phyloP scores from a whole-genome alignment of 2,888 invertebrate species.

The Coelogynopora nodosa region DNA sequence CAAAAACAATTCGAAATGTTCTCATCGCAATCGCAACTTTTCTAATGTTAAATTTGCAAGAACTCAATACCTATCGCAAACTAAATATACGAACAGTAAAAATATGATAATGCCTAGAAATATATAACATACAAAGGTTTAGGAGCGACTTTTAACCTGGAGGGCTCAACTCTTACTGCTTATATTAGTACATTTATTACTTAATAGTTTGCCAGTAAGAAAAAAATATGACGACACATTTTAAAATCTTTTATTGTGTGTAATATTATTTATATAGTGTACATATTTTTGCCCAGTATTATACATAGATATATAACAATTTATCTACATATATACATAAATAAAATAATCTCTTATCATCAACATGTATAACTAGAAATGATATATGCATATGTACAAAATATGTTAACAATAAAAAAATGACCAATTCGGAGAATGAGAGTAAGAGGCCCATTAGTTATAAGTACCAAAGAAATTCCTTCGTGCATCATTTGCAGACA shows the following conservation, averaged over 20 bases:
- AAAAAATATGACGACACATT: background rate
- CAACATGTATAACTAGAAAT: background rate
- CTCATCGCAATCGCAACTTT: too few species aligned
- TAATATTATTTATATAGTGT: background rate
- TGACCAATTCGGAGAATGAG: background rate
- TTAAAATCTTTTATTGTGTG: background rate
- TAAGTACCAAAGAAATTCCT: background rate
- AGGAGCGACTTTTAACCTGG: too few species aligned
- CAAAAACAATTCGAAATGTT: too few species aligned
- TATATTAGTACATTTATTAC: background rate
- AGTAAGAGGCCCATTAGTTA: background rate
- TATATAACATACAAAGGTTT: too few species aligned
- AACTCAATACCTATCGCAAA: too few species aligned
- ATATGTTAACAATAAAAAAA: background rate
- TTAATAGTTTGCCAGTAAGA: background rate
- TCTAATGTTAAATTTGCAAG: too few species aligned
- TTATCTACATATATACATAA: background rate
- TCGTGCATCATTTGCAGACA: background rate
- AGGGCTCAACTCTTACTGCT: background rate
- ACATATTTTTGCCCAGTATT: background rate
- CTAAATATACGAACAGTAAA: too few species aligned
- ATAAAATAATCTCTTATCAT: background rate
- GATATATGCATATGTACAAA: background rate
- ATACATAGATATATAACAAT: background rate
- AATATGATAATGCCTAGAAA: too few species aligned